phyloP scores from a whole-genome alignment of 1,140 invertebrate genomes.

The Meloidogyne chitwoodi region DNA sequence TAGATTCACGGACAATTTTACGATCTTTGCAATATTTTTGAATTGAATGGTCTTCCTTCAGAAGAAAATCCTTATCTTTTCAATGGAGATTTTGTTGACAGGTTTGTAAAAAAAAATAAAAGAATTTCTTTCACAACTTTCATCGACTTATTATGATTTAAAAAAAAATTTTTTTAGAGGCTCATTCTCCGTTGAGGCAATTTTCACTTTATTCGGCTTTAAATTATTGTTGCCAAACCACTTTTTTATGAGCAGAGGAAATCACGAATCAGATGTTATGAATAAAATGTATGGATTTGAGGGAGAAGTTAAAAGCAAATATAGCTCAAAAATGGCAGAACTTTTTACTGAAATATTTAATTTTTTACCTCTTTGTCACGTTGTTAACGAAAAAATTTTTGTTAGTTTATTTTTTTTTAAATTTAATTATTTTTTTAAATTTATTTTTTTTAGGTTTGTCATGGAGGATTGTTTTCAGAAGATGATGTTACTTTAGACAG shows the following conservation, averaged over 20 bases:
- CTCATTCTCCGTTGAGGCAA: constrained; percentile 97
- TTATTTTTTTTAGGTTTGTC: constrained; percentile 73
- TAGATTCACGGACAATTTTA: constrained; percentile 95
- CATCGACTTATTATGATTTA: no score
- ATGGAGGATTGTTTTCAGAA: constrained; percentile 82
- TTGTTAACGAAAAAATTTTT: constrained; percentile 83
- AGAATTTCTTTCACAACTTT: no score
- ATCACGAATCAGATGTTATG: constrained; percentile 88
- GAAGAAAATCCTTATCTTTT: constrained; percentile 93
- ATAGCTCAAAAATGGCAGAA: constrained; percentile 82
- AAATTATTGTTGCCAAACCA: constrained; percentile 93
- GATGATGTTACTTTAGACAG: constrained; percentile 86
- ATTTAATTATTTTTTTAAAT: not conserved
- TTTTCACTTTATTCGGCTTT: constrained; percentile 93
- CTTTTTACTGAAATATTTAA: constrained; percentile 98
- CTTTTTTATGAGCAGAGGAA: constrained; percentile 95
- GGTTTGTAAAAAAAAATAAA: not conserved
- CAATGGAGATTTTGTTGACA: constrained; percentile 97
- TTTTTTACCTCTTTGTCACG: constrained; percentile 89
- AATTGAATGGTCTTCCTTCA: constrained; percentile 89
- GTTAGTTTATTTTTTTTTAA: constrained; percentile 66
- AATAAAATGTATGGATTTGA: constrained; percentile 99
- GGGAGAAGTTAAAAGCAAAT: constrained; percentile 93
- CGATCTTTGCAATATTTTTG: constrained; percentile 95
- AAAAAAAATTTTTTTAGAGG: constrained; percentile 67